Evolutionary conservation across 2,888 invertebrate genomes (phyloP).

Genomic region (Cantharis rufa): DNA sequence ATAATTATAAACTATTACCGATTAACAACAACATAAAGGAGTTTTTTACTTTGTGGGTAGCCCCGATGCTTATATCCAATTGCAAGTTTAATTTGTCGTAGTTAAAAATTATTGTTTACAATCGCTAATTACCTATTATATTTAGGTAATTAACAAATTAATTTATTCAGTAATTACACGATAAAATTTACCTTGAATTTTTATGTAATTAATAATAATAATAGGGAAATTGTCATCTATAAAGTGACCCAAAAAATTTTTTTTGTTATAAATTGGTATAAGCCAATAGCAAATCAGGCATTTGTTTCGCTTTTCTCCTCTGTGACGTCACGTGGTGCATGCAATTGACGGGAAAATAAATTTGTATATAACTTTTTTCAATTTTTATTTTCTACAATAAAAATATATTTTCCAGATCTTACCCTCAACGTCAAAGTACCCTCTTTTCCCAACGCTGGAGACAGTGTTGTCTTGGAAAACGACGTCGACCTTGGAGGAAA

Average conservation of each 20-base stretch:
- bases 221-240: not conserved
- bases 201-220: not conserved
- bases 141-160: not conserved
- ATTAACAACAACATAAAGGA: not conserved
- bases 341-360: too few relatives aligned
- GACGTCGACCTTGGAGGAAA: constrained; percentile 24
- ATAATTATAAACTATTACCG: not conserved
- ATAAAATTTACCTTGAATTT: not conserved
- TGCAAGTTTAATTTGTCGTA: not conserved
- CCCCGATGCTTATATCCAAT: not conserved
- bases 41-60: not conserved
- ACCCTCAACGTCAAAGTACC: constrained; percentile 19
- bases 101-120: not conserved
- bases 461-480: constrained; percentile 14
- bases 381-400: too few relatives aligned
- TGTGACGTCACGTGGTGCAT: too few relatives aligned
- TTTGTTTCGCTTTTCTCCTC: too few relatives aligned
- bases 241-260: not conserved
- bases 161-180: not conserved
- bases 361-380: too few relatives aligned
- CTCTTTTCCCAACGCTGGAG: constrained; percentile 22
- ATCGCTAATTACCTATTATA: not conserved
- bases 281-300: too few relatives aligned
- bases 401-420: constrained; percentile 6
- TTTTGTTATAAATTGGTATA: too few relatives aligned